Base-by-base conservation (phyloP, 2,888 invertebrate genomes). In the Plagiodera versicolora region DNA sequence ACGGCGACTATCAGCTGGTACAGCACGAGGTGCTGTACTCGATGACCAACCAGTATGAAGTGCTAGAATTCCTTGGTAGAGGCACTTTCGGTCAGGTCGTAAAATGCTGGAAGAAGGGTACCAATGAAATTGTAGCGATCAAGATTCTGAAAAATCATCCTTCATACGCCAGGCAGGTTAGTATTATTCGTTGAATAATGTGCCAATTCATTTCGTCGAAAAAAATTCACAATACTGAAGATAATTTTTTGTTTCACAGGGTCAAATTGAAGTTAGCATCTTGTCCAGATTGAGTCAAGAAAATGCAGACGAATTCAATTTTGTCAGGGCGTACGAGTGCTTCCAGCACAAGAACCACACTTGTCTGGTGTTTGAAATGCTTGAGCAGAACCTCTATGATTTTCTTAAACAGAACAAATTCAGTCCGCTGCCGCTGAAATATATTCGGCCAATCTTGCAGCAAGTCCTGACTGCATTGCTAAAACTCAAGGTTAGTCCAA, bases 131-230 rank as follows among this genome's bases (percentile, higher is more conserved):
- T 79, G 98, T 99, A 76, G 99, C 99, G 79, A 99, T 99, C 81
- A 99, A 99, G 86, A 99, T 99, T 80, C 86, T 99, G 64, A 99
- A 99, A 85, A 99, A 99, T 85, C 99, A 99, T 84, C 99, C 99
- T 70, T 98, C 98, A 74, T 99, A 99, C 85, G 98, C 98, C 70
- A 90, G 99, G 76, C 99, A 99, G 85, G 79, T 79, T 64, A 66
- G 68, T 58, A 14, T 2, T 44, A 16, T 19, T 54, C 18, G 47
- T 3, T 35, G n/a, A n/a, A n/a, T n/a, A n/a, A n/a, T n/a, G n/a
- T n/a, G n/a, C n/a, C n/a, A n/a, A n/a, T n/a, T n/a, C n/a, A n/a
- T n/a, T n/a, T n/a, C n/a, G n/a, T n/a, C n/a, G n/a, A n/a, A n/a
- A n/a, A n/a, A n/a, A n/a, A n/a, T n/a, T n/a, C n/a, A n/a, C n/a